phyloP scores from a whole-genome alignment of 2,888 invertebrate genomes.

The Baccha elongata region DNA sequence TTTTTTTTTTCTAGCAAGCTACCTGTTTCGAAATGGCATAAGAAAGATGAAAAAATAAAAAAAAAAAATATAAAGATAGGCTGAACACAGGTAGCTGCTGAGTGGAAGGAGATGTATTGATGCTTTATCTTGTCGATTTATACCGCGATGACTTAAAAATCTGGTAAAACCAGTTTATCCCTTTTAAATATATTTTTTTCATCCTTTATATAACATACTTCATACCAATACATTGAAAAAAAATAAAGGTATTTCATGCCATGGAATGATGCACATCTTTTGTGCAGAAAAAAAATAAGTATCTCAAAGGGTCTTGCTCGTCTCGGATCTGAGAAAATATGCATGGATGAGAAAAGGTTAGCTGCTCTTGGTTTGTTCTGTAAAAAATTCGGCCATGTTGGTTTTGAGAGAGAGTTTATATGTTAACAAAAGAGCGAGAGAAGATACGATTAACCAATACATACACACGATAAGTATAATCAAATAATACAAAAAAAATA shows the following conservation, averaged over 20 bases:
- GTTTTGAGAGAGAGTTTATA: constrained; percentile 37
- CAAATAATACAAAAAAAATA: background rate
- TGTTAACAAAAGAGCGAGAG: constrained; percentile 10
- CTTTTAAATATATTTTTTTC: constrained; percentile 15
- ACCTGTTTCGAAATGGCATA: constrained; percentile 64
- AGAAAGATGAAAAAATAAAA: constrained; percentile 21
- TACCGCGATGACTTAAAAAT: constrained; percentile 48
- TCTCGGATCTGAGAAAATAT: constrained; percentile 2
- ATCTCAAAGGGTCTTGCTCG: constrained; percentile 42
- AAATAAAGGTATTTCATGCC: constrained; percentile 21
- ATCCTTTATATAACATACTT: constrained; percentile 57
- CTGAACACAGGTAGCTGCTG: constrained; percentile 69
- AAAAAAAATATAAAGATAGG: constrained; percentile 13
- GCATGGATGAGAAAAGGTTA: constrained; percentile 36
- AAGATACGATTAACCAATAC: constrained; percentile 22
- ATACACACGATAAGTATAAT: background rate
- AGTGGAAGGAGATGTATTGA: constrained; percentile 69
- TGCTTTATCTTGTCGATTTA: constrained; percentile 68
- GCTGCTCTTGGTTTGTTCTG: constrained; percentile 45
- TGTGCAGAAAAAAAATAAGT: constrained; percentile 15
- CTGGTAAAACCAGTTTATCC: constrained; percentile 66
- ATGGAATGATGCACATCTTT: constrained; percentile 54
- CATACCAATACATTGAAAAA: constrained; percentile 8
- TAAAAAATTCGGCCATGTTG: constrained; percentile 60
- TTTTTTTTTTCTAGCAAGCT: constrained; percentile 44